Base-by-base conservation (phyloP, 2,888 invertebrate genomes). In the Helleia helle region DNA sequence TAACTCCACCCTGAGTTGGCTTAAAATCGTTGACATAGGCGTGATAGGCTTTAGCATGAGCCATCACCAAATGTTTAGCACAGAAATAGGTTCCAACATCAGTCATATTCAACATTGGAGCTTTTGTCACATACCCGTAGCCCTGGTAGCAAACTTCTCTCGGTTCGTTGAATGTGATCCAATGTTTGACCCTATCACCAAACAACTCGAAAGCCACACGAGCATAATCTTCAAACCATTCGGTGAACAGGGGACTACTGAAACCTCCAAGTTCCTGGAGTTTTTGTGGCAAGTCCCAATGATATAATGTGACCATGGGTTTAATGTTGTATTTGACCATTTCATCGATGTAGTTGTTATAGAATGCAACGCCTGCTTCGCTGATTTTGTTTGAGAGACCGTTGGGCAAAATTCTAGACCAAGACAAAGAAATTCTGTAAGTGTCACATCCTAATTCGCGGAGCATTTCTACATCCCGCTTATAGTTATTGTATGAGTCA, bases 111-210 rank as follows among this genome's bases (percentile, higher is more conserved):
- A 22, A 2, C 2, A 0, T 83, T 87, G 83, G 83, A 0, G 83
- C 72, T 43, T 63, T 50, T 0, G 39, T 18, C 0, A 47, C 60
- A 1, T 50, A 56, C 0, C 77, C 83, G 53, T 89, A 90, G 0
- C 86, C 87, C 0, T 63, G 62, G 1, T 69, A 46, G 40, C 84
- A 86, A 4, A 76, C 60, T 1, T 65, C 58, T 37, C 68, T 71
- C 0, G 89, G 89, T 48, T 90, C 89, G 58, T 90, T 90, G 1
- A 89, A 65, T 0, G 90, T 90, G 1, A 88, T 75, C 89, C 89
- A 90, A 31, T 71, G 72, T 47, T 86, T 79, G 0, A 86, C 87
- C 48, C 76, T 74, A 29, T 71, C 68, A 0, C 83, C 85, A 47
- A 76, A 86, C 48, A 65, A 59, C 3, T 69, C 49, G 48, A 77